Evolutionary conservation across 2,797 vertebrate species (phyloP).

Genomic region (Masticophis lateralis): DNA sequence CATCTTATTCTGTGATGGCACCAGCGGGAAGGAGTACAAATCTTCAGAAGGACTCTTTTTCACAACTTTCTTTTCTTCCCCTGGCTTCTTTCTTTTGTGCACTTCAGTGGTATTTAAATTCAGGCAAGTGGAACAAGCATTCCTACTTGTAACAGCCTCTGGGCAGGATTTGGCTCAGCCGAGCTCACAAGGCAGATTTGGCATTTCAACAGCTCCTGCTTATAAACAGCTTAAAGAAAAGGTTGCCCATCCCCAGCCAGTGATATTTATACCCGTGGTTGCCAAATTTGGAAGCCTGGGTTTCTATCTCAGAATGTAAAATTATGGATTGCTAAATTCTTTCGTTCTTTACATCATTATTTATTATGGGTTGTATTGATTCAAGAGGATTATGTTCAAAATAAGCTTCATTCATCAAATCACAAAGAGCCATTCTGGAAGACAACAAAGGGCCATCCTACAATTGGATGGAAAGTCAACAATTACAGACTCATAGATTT

Average conservation of each 20-base stretch:
- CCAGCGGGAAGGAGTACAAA: neutral
- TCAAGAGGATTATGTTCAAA: neutral
- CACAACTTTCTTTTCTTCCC: neutral
- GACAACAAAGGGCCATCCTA: neutral
- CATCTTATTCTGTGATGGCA: neutral
- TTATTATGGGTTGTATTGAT: neutral
- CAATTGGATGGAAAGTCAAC: neutral
- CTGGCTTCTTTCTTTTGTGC: neutral
- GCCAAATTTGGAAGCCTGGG: neutral
- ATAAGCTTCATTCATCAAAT: neutral
- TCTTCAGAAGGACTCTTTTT: neutral
- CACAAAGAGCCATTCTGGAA: neutral
- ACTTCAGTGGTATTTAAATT: conserved; percentile 18
- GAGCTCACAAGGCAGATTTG: conserved; percentile 35
- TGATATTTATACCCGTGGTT: neutral
- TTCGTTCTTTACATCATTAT: neutral
- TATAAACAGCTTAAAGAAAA: neutral
- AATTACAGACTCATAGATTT: neutral
- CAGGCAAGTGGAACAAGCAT: conserved; percentile 25
- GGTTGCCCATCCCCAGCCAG: neutral
- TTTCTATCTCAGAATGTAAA: neutral
- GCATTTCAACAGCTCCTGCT: conserved; percentile 8
- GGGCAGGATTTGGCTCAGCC: conserved; percentile 57
- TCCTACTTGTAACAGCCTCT: conserved; percentile 47
- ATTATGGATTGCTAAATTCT: neutral